Percentiles rank a stretch among this genome's conserved stretches.
Evolutionary conservation across 1,140 invertebrate genomes (phyloP).

Genomic region (Penaeus vannamei): DNA sequence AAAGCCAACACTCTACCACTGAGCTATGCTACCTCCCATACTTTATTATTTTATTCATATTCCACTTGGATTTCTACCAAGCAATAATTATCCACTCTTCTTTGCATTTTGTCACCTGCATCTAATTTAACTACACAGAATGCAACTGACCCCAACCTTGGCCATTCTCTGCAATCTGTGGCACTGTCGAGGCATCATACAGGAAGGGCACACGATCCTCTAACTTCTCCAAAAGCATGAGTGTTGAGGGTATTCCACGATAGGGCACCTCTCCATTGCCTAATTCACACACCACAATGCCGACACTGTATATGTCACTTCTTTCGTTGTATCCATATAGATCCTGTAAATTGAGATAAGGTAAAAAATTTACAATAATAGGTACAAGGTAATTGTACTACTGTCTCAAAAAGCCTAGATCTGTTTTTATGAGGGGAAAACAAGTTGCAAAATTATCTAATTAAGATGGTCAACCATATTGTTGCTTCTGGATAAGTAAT

Average conservation of each 20-base stretch:
- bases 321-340: conserved; percentile 89
- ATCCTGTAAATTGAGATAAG: conserved; percentile 76
- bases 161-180: conserved; percentile 46
- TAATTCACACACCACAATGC: conserved; percentile 89
- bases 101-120: too few species aligned
- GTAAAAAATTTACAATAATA: conserved; percentile 2
- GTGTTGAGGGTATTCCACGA: conserved; percentile 83
- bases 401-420: too few species aligned
- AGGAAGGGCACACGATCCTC: conserved; percentile 67
- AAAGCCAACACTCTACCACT: too few species aligned
- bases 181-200: conserved; percentile 57
- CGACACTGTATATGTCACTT: conserved; percentile 92
- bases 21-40: neutral
- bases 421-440: too few species aligned
- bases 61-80: neutral
- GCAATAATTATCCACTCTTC: neutral
- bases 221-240: conserved; percentile 92
- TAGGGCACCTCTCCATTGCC: conserved; percentile 92
- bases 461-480: too few species aligned
- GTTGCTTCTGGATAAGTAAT: too few species aligned
- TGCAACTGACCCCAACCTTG: conserved; percentile 41
- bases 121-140: neutral
- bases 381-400: neutral
- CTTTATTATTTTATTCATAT: neutral
- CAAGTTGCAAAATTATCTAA: too few species aligned